Base-by-base conservation (phyloP, 2,113 vertebrate genomes). In the Brachyistius frenatus region DNA sequence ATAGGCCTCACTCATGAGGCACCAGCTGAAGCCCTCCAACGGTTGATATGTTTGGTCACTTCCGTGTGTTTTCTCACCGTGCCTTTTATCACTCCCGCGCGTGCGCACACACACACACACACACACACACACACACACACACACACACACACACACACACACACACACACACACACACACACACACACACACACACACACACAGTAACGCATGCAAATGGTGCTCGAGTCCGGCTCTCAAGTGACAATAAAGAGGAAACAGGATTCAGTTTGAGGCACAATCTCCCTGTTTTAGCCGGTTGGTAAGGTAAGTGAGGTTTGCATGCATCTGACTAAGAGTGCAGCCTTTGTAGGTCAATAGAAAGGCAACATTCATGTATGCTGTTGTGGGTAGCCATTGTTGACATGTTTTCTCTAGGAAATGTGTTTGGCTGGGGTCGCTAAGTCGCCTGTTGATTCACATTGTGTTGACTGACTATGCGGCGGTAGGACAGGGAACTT, bases 1-100 rank as follows among this genome's bases (percentile, higher is more conserved):
- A 95, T 91, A 92, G 92, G 92, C 88, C 87, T 91, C 58, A 1
- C 11, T 74, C 84, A 86, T 85, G 80, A 89, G 61, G 85, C 83
- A 80, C 82, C 78, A 80, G 68, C 90, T 92, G 65, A 0, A 0
- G 66, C 90, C 92, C 86, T 92, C 94, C 78, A 93, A 88, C 66
- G 72, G 81, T 73, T 73, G 76, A 84, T 84, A 66, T 71, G 86
- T 90, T 89, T 89, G 86, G 82, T 87, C 91, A 85, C 88, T 91
- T 90, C 83, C 80, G 78, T 84, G 78, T 85, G 66, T 85, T 85
- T 83, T 85, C 78, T 81, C 76, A 62, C 67, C 52, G 44, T 16
- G 71, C 76, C 57, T 85, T 80, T 80, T 86, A 81, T 90, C 81
- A 85, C 76, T 82, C 54, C 32, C 32, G 55, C 68, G 30, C 67